Evolutionary conservation across 1,140 invertebrate species (phyloP).

Genomic region (Palaemon carinicauda): DNA sequence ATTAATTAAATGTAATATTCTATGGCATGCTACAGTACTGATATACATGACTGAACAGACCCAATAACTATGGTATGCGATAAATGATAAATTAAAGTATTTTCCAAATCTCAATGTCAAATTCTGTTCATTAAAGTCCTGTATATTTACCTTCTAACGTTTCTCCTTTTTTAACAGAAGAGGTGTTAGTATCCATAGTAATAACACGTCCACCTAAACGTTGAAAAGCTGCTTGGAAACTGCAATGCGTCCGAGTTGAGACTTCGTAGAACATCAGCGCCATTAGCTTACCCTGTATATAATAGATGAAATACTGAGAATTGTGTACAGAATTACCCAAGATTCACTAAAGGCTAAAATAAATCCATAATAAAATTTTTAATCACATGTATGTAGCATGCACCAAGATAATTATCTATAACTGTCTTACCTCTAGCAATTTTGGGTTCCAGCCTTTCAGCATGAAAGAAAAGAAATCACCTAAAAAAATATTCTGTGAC

Average conservation of each 20-base stretch:
- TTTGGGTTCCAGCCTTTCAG: constrained; percentile 39
- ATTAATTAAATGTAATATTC: too few relatives aligned
- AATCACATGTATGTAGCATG: not conserved
- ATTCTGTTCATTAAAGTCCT: too few relatives aligned
- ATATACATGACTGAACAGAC: too few relatives aligned
- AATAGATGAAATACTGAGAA: not conserved
- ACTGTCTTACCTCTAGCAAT: constrained; percentile 32
- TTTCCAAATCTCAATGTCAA: too few relatives aligned
- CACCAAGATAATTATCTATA: too few relatives aligned
- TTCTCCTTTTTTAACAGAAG: constrained; percentile 97
- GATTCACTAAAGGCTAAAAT: not conserved
- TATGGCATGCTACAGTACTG: too few relatives aligned
- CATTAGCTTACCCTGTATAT: constrained; percentile 86
- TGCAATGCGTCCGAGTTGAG: constrained; percentile 94
- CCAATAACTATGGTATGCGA: too few relatives aligned
- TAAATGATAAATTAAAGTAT: too few relatives aligned
- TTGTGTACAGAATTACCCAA: not conserved
- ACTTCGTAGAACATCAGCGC: constrained; percentile 97
- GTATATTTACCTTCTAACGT: constrained; percentile 77
- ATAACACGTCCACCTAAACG: constrained; percentile 91
- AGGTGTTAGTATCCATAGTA: constrained; percentile 85
- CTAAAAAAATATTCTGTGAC: not conserved
- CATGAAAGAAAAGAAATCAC: constrained; percentile 16
- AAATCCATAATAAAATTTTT: not conserved
- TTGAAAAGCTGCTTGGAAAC: constrained; percentile 96